Evolutionary conservation across 1,140 invertebrate genomes (phyloP), one percentile per base, ranked within the genome.

Genomic region (Orius laevigatus): DNA sequence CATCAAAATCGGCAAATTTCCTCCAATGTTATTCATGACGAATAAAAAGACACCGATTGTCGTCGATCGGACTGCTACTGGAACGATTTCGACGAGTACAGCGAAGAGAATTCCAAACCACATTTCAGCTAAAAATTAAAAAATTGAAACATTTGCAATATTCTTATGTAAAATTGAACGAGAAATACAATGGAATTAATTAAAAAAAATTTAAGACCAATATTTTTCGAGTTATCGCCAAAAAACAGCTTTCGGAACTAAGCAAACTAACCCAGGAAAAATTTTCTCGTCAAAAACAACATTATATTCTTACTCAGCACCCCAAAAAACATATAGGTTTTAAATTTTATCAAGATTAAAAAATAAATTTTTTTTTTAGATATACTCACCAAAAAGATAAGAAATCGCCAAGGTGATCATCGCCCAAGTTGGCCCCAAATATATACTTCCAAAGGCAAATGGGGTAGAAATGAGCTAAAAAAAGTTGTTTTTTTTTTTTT

Each of bases 101-200:
- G 85, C 84, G 59, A 90, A 89, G 2, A 90, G 75, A 50, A 91
- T 88, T 39, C 85, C 85, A 60, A 90, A 89, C 85, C 85, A 90
- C 83, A 88, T 89, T 67, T 91, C 85, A 60, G 85, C 84, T 83
- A 59, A 43, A 60, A n/a, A n/a, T n/a, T n/a, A 59, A 51, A 54
- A 49, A 53, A 56, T 55, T 14, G n/a, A n/a, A n/a, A n/a, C n/a
- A n/a, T n/a, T n/a, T n/a, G n/a, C n/a, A n/a, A 41, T 6, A 11
- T 6, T 6, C 39, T n/a, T 34, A 8, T 34, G 6, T 8, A 6
- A n/a, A n/a, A n/a, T n/a, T n/a, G n/a, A n/a, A n/a, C n/a, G n/a
- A n/a, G n/a, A n/a, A n/a, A n/a, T n/a, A n/a, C n/a, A n/a, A n/a
- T n/a, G n/a, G n/a, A n/a, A n/a, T n/a, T n/a, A n/a, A n/a, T n/a